Evolutionary conservation across 2,797 vertebrate genomes (phyloP).

Genomic region (Schizopygopsis pylzovi): DNA sequence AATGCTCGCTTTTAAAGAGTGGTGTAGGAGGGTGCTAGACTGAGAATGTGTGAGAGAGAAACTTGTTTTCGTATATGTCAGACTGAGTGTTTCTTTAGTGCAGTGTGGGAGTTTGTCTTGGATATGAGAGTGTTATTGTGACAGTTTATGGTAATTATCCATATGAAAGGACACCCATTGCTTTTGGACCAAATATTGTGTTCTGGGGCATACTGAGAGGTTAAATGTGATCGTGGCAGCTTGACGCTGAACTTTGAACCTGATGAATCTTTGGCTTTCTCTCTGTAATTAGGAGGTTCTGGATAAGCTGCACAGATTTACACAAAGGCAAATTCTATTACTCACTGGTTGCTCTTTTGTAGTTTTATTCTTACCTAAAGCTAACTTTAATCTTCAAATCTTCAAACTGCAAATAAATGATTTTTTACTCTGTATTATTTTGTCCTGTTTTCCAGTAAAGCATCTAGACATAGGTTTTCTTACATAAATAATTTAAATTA

Average conservation of each 20-base stretch:
- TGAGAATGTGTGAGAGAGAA: slow-evolving; percentile 64
- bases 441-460: background rate
- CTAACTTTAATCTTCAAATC: background rate
- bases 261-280: slow-evolving; percentile 52
- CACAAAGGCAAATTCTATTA: slow-evolving; percentile 26
- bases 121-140: slow-evolving; percentile 66
- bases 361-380: background rate
- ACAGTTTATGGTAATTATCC: slow-evolving; percentile 63
- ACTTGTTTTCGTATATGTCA: slow-evolving; percentile 32
- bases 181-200: slow-evolving; percentile 49
- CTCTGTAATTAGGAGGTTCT: slow-evolving; percentile 44
- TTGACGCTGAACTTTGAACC: slow-evolving; percentile 50
- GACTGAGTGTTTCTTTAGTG: slow-evolving; percentile 56
- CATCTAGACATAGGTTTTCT: background rate
- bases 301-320: slow-evolving; percentile 42
- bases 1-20: slow-evolving; percentile 34
- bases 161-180: slow-evolving; percentile 27
- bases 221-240: slow-evolving; percentile 44
- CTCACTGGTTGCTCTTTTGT: slow-evolving; percentile 13
- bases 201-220: slow-evolving; percentile 56
- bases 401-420: background rate
- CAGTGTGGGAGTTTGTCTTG: slow-evolving; percentile 66
- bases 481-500: background rate
- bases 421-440: background rate
- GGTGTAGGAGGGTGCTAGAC: slow-evolving; percentile 59